These are phyloP conservation scores for Palythoa caribaeorum DNA, from an alignment of 92 coral and sea anemone genomes.

Conservation along the genomic window DNA sequence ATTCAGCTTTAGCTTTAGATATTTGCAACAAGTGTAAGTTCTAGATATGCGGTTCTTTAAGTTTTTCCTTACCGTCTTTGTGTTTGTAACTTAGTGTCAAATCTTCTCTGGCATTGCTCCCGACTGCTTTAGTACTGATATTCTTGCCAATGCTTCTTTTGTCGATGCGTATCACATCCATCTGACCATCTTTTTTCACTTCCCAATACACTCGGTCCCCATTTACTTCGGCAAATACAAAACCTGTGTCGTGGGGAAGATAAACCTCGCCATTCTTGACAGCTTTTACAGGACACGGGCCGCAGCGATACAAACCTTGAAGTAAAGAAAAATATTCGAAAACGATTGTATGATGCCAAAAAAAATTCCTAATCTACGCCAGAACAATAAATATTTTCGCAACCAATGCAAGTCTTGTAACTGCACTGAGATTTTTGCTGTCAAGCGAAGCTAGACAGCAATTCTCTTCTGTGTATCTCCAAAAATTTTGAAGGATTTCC, in stretches of 20 bases:
- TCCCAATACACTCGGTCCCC: slow-evolving; percentile 88
- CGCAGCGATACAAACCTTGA: slow-evolving; percentile 76
- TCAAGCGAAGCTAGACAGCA: too few species aligned
- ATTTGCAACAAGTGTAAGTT: too few species aligned
- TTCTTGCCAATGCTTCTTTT: slow-evolving; percentile 64
- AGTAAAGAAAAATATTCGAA: too few species aligned
- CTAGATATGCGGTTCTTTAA: too few species aligned
- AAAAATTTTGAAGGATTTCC: too few species aligned
- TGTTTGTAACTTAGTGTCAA: slow-evolving; percentile 56
- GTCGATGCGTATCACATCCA: slow-evolving; percentile 38
- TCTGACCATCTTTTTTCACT: slow-evolving; percentile 63
- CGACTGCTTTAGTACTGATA: slow-evolving; percentile 72
- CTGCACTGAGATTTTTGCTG: too few species aligned
- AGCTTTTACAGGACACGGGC: slow-evolving; percentile 92
- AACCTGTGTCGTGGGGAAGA: slow-evolving; percentile 80
- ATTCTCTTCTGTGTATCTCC: too few species aligned
- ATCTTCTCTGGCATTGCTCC: slow-evolving; percentile 58
- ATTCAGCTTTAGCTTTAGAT: too few species aligned
- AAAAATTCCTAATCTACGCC: too few species aligned
- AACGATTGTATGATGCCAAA: too few species aligned
- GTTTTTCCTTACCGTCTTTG: slow-evolving; percentile 44
- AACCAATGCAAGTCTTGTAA: too few species aligned
- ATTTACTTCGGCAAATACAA: slow-evolving; percentile 90
- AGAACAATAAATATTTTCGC: too few species aligned
- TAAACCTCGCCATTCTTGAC: slow-evolving; percentile 84